phyloP scores from a whole-genome alignment of 2,797 vertebrate genomes.

The Spheniscus humboldti region DNA sequence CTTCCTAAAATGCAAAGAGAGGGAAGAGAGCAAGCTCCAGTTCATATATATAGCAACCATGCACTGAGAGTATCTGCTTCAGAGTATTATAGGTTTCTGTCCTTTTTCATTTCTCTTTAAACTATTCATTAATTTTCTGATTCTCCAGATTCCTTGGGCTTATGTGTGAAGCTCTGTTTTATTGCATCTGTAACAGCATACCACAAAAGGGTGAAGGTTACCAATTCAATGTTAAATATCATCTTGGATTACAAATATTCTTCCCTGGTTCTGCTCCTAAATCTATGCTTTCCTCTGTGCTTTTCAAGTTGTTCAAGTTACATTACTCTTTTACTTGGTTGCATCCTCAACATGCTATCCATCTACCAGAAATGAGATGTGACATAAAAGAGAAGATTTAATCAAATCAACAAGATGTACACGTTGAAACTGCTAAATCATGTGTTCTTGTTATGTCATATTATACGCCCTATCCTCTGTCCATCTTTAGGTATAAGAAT shows the following conservation, averaged over 20 bases:
- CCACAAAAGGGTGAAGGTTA: not conserved
- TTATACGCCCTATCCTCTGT: not conserved
- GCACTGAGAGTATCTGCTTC: not conserved
- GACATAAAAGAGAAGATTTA: not conserved
- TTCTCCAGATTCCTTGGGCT: slow-evolving; percentile 14
- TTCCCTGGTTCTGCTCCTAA: not conserved
- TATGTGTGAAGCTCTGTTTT: slow-evolving; percentile 13
- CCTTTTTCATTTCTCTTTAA: slow-evolving; percentile 43
- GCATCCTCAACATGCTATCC: not conserved
- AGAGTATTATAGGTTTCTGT: not conserved
- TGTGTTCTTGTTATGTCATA: not conserved
- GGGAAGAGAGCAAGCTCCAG: not conserved
- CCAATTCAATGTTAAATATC: slow-evolving; percentile 6
- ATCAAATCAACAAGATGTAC: not conserved
- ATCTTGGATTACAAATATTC: not conserved
- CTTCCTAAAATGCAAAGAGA: not conserved
- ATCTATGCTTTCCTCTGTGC: not conserved
- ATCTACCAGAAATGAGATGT: not conserved
- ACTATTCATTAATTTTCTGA: slow-evolving; percentile 53
- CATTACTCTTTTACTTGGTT: not conserved
- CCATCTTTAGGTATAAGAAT: not conserved
- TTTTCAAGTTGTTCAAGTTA: not conserved
- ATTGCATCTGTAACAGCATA: not conserved
- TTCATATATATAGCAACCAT: not conserved
- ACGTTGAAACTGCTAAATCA: not conserved